Evolutionary conservation across 2,888 invertebrate genomes (phyloP).

Genomic region (Chaetogeoica ovagalla): DNA sequence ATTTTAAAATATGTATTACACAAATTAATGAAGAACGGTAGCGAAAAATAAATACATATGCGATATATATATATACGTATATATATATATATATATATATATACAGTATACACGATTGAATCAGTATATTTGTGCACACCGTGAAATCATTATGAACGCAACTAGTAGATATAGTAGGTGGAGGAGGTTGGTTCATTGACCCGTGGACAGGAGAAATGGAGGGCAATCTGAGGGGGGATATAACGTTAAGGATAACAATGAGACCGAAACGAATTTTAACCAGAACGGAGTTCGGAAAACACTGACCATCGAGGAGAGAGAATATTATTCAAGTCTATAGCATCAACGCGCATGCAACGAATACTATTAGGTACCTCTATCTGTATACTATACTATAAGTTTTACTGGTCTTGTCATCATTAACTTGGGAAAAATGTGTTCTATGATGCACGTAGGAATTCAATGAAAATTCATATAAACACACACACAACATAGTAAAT

Average conservation of each 20-base stretch:
- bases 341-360: constrained; percentile 37
- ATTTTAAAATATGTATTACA: constrained; percentile 33
- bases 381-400: neutral
- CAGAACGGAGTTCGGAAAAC: constrained; percentile 34
- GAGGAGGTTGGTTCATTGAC: constrained; percentile 42
- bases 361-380: neutral
- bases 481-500: neutral
- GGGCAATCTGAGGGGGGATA: constrained; percentile 32
- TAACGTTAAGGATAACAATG: constrained; percentile 44
- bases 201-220: constrained; percentile 32
- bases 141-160: constrained; percentile 51
- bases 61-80: neutral
- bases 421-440: constrained; percentile 44
- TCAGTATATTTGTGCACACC: constrained; percentile 47
- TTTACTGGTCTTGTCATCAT: constrained; percentile 32
- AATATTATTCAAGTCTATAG: constrained; percentile 33
- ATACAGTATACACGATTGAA: constrained; percentile 1
- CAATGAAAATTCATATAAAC: constrained; percentile 15
- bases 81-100: neutral
- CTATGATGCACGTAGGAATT: constrained; percentile 37
- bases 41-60: constrained; percentile 18
- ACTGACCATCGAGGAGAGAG: constrained; percentile 46
- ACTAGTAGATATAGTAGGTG: constrained; percentile 7
- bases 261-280: constrained; percentile 49
- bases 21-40: constrained; percentile 26